Evolutionary conservation across 2,113 vertebrate genomes (phyloP), one percentile per base, ranked within the genome.

Genomic region (Corythaeola cristata): DNA sequence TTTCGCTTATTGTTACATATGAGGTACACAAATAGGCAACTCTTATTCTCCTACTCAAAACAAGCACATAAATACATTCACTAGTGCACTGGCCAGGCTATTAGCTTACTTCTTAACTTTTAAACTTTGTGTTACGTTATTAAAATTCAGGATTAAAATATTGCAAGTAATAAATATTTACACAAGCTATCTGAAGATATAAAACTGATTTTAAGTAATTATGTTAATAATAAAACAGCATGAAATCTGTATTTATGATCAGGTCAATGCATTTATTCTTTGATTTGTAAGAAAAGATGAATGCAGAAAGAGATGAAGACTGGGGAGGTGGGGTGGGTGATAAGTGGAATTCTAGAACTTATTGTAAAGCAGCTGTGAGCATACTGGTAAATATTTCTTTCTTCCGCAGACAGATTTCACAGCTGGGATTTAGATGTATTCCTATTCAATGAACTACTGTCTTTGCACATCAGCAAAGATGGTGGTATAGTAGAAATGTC

Each of bases 391-490:
- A 90, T 82, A 49, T 18, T 47, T 88, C 45, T 86, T 60, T 93
- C 93, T 73, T 73, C 63, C 50, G 39, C 33, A 91, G 49, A 92
- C 19, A 89, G 59, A 85, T 77, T 93, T 87, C 85, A 95, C 85
- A 90, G 77, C 39, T 85, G 83, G 79, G 95, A 96, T 88, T 95
- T 74, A 82, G 66, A 76, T 52, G 39, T 39, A 93, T 47, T 91
- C 47, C 71, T 76, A 33, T 68, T 77, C 85, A 85, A 53, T 58
- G 52, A 93, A 82, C 60, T 66, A 74, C 75, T 37, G 37, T 27
- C 81, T 94, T 86, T 74, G 73, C 85, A 94, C 85, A 90, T 69
- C 85, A 89, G 75, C 84, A 95, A 87, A 89, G 75, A 74, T 69
- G 82, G 68, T 82, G 72, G 52, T 75, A 88, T 5, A 3, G 85